A percentile compares a stretch with the other conserved stretches of the same genome.
Conservation (phyloP, 2,113 vertebrate species). For the Notarius quadriscutis region DNA sequence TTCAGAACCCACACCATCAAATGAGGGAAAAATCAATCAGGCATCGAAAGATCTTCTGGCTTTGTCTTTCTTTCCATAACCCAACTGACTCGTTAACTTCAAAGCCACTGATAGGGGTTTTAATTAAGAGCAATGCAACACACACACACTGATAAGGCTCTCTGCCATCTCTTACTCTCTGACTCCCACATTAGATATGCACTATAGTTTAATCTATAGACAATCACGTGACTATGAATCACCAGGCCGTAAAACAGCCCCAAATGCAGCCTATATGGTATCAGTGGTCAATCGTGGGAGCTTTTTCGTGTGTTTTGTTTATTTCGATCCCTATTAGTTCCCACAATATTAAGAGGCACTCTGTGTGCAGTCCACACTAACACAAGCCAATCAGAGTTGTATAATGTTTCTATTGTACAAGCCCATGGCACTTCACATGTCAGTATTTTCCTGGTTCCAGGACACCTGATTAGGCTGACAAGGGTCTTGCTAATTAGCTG, state of each 20-base stretch:
- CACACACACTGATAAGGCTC: slow-evolving; percentile 71
- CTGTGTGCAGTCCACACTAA: background rate
- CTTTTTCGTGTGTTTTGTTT: slow-evolving; percentile 3
- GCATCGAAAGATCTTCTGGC: slow-evolving; percentile 60
- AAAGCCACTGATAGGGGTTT: slow-evolving; percentile 82
- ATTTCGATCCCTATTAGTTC: slow-evolving; percentile 17
- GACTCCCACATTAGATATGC: slow-evolving; percentile 30
- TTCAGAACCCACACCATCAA: slow-evolving; percentile 43
- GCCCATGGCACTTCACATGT: slow-evolving; percentile 10
- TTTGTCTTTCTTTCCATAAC: slow-evolving; percentile 63
- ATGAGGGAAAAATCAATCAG: slow-evolving; percentile 54
- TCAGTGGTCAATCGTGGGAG: background rate
- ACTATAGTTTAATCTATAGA: slow-evolving; percentile 18
- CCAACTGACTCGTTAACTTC: slow-evolving; percentile 81
- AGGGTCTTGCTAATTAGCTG: slow-evolving; percentile 25
- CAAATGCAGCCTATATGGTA: background rate
- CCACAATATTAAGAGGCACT: slow-evolving; percentile 28
- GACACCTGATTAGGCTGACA: slow-evolving; percentile 21
- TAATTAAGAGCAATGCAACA: slow-evolving; percentile 79
- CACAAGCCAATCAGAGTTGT: slow-evolving; percentile 17
- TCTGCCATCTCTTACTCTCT: slow-evolving; percentile 29
- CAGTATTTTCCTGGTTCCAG: background rate
- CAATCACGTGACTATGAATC: slow-evolving; percentile 27
- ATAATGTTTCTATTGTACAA: slow-evolving; percentile 18
- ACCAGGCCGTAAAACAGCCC: slow-evolving; percentile 17